Base-by-base conservation (phyloP, 1,140 invertebrate species). In the Chelonus insularis region DNA sequence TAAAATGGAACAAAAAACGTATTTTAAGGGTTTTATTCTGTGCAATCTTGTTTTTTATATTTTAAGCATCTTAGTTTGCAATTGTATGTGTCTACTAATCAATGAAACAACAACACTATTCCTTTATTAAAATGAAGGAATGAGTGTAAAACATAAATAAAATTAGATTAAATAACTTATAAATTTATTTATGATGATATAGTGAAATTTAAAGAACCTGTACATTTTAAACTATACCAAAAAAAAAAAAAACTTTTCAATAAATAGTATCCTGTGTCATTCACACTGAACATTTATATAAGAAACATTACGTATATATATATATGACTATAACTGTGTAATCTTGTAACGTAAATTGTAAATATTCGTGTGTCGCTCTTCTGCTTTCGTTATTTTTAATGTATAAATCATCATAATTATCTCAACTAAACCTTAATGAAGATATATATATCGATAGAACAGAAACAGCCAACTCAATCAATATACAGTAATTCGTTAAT, bases 301-400 rank as follows among this genome's bases (percentile, higher is more conserved):
- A 70, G 57, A 63, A 65, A 71, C 70, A 68, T 73, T 70, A 58
- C 14, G 62, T 63, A 57, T 70, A 74, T 64, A 59, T 71, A 68
- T 76, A 74, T 62, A 77, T 69, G 69, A 75, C 67, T 67, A 68
- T 69, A 63, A 52, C 68, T 68, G 68, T 75, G 69, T 75, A 76
- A 70, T 36, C 66, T 65, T 79, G 68, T 73, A 75, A 74, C 75
- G 74, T 74, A 77, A 73, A 65, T 72, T 78, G 72, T 78, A 78
- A 77, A 79, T 77, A 79, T 62, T 66, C 73, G 65, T 76, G 71
- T 72, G 72, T 77, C 73, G 67, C 62, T 63, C 47, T 71, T 73
- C 70, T 70, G 72, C 72, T 79, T 79, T 74, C 69, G 68, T 77
- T 79, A 76, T 73, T 75, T 78, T 76, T 73, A 48, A 68, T 78